Base-by-base conservation (phyloP, 2,888 invertebrate species). In the Cheilosia vernalis region DNA sequence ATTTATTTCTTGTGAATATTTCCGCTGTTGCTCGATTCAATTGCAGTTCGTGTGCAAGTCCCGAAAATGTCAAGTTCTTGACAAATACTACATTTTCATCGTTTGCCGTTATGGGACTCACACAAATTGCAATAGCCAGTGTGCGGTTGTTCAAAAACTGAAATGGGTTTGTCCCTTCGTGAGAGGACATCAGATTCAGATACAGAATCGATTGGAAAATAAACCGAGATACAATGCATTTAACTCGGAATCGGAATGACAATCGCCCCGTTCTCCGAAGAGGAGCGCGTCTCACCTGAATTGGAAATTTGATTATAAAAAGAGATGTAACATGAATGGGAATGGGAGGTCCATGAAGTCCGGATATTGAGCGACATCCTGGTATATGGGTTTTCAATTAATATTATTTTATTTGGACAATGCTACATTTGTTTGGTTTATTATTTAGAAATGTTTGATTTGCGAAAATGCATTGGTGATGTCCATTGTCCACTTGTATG, bases 11-110 rank as follows among this genome's bases (percentile, higher is more conserved):
- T 47, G 15, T 42, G 33, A 56, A 69, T 64, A 27, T 6, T 27
- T 21, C 33, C 30, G 21, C 49, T 49, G 24, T 67, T 63, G 40
- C 37, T 61, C 53, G 58, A 51, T 33, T 47, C 40, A 72, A 53
- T 73, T 19, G 78, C n/a, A 37, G 40, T 64, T 51, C 17, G 53
- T 67, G 44, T 58, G 27, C 53, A 67, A 80, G 60, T 79, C 42
- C 37, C 27, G 7, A 63, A 63, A 76, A 69, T 76, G 63, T 76
- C 82, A 77, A 82, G 76, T 60, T 40, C 58, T 63, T 56, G 67
- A 81, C 49, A 81, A 81, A 81, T 53, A 81, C 51, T 49, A 49
- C 55, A 55, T 70, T 60, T 60, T 60, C 51, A 27, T 49, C 61
- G 37, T 2, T 21, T 15, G 42, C 5, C 13, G 24, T 15, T 15